phyloP scores from a whole-genome alignment of 2,113 vertebrate species.

The Atherinomorus stipes region DNA sequence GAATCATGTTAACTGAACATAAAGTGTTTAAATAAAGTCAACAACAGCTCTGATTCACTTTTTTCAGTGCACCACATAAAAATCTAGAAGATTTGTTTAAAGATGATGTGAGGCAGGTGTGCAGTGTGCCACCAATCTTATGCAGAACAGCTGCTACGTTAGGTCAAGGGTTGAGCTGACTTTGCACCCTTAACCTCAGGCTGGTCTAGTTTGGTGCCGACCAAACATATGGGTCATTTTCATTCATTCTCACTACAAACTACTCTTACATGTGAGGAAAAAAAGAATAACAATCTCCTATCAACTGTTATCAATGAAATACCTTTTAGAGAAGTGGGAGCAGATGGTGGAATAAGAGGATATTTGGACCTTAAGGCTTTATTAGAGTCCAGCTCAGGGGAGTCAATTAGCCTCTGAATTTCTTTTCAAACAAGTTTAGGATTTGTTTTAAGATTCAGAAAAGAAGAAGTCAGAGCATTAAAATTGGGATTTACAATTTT shows the following conservation, averaged over 20 bases:
- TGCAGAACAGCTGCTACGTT: conserved; percentile 32
- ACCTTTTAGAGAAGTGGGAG: background rate
- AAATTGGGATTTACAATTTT: background rate
- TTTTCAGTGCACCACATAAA: no score
- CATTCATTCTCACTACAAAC: conserved; percentile 22
- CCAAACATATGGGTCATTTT: background rate
- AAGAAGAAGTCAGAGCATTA: background rate
- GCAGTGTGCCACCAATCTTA: background rate
- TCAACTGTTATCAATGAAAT: background rate
- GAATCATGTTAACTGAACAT: no score
- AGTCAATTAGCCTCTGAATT: background rate
- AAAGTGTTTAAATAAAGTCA: no score
- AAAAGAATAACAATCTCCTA: background rate
- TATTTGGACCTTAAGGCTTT: background rate
- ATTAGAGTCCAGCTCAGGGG: background rate
- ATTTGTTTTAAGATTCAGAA: background rate
- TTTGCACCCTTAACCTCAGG: conserved; percentile 17
- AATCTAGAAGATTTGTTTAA: background rate
- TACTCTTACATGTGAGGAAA: conserved; percentile 12
- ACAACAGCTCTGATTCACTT: no score
- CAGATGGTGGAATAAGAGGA: background rate
- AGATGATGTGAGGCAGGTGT: conserved; percentile 19
- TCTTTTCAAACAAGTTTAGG: background rate
- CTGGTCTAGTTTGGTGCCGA: conserved; percentile 8
- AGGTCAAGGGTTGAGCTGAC: conserved; percentile 56